Conservation (phyloP, 1,140 invertebrate species). For the Dendroctonus ponderosae region DNA sequence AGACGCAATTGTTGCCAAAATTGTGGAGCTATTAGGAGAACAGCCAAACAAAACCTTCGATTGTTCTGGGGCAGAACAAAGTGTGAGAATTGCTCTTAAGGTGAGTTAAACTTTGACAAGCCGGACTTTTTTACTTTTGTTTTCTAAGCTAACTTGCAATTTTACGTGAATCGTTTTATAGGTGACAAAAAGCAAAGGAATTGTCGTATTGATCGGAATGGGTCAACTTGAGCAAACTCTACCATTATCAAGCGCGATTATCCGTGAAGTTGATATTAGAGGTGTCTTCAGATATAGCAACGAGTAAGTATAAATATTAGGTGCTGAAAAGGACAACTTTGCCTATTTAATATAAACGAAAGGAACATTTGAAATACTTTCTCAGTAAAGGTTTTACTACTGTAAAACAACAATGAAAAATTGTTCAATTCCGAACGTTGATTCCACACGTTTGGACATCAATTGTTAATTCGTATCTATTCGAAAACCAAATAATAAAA, state of each 20-base stretch:
- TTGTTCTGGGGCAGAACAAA: conserved; percentile 81
- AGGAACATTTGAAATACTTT: too few relatives aligned
- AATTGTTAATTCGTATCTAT: too few relatives aligned
- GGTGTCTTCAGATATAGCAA: conserved; percentile 91
- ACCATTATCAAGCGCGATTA: conserved; percentile 76
- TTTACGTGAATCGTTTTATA: conserved; percentile 47
- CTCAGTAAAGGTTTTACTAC: too few relatives aligned
- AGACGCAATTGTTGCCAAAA: conserved; percentile 60
- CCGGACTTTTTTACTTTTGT: conserved; percentile 4
- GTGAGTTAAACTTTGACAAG: conserved; percentile 53
- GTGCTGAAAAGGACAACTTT: too few relatives aligned
- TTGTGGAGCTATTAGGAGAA: conserved; percentile 64
- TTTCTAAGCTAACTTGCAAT: background rate
- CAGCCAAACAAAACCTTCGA: conserved; percentile 81
- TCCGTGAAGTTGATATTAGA: conserved; percentile 85
- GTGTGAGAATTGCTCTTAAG: conserved; percentile 71
- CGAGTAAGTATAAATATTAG: conserved; percentile 59
- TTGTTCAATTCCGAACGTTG: too few relatives aligned
- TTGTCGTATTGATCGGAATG: conserved; percentile 82
- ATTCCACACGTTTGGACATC: too few relatives aligned
- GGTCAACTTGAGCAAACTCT: conserved; percentile 75
- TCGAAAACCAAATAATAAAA: too few relatives aligned
- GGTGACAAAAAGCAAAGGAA: conserved; percentile 82
- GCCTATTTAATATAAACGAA: too few relatives aligned
- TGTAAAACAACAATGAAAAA: too few relatives aligned